These are phyloP conservation scores for Aplysina aerophoba DNA, from an alignment of 37 sponge, comb jelly and placozoan genomes.

Conservation along the genomic window DNA sequence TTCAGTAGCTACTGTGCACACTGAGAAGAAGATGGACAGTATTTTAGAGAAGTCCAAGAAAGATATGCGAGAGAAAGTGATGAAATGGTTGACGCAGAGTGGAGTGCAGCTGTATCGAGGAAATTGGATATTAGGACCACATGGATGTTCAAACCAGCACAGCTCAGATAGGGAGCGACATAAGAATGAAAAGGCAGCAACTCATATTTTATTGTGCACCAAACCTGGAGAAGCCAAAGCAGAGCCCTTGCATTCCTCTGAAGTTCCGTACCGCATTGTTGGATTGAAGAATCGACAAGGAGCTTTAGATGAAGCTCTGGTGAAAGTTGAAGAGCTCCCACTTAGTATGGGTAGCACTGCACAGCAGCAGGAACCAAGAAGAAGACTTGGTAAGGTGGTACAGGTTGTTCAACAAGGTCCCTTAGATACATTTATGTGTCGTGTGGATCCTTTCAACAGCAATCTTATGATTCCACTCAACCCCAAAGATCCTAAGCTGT, in stretches of 20 bases:
- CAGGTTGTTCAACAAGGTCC: slow-evolving; percentile 31
- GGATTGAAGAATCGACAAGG: slow-evolving; percentile 60
- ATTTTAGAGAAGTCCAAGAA: slow-evolving; percentile 1
- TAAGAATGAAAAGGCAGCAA: too few species aligned
- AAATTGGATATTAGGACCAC: neutral
- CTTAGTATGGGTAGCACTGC: too few species aligned
- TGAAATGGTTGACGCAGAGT: neutral
- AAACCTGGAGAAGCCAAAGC: slow-evolving; percentile 44
- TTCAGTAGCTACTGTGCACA: neutral
- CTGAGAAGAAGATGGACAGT: neutral
- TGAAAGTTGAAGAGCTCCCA: slow-evolving; percentile 37
- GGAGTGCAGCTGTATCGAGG: neutral
- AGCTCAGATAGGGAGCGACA: too few species aligned
- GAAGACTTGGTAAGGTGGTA: slow-evolving; percentile 44
- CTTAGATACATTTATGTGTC: slow-evolving; percentile 47
- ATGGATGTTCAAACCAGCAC: too few species aligned
- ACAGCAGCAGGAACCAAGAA: neutral
- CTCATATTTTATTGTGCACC: neutral
- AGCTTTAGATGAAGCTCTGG: slow-evolving; percentile 68
- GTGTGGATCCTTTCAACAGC: slow-evolving; percentile 40
- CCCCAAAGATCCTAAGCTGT: slow-evolving; percentile 45
- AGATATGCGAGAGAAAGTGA: slow-evolving; percentile 8
- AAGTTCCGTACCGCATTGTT: slow-evolving; percentile 26
- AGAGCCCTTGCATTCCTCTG: slow-evolving; percentile 51
- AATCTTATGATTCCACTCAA: slow-evolving; percentile 63